Conservation (phyloP, 64 coral and sea anemone genomes). For the Cladopsammia gracilis region DNA sequence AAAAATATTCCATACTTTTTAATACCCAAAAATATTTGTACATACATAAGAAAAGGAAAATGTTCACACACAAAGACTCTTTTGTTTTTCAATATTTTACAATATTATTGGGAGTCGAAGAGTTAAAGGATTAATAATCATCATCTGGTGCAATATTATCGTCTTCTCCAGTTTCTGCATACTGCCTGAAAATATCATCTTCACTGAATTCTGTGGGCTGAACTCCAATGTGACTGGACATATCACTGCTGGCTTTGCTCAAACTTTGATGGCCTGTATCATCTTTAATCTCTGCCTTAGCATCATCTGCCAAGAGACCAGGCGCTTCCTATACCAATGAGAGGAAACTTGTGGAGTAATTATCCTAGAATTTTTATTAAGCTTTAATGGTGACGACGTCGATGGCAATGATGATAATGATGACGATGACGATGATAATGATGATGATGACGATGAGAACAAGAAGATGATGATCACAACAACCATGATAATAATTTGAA, state of each 20-base stretch:
- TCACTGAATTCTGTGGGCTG: not conserved
- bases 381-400: too few relatives aligned
- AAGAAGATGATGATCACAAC: too few relatives aligned
- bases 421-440: not conserved
- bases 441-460: not conserved
- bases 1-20: too few relatives aligned
- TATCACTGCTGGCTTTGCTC: not conserved
- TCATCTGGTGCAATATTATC: not conserved
- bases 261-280: not conserved
- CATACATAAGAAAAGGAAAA: too few relatives aligned
- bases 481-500: too few relatives aligned
- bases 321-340: not conserved
- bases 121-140: conserved; percentile 16
- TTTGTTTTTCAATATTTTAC: too few relatives aligned
- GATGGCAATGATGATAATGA: not conserved
- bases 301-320: not conserved
- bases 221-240: not conserved
- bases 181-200: not conserved
- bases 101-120: too few relatives aligned
- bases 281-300: not conserved
- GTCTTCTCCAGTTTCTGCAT: conserved; percentile 59
- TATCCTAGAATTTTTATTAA: not conserved
- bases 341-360: not conserved
- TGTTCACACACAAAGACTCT: too few relatives aligned
- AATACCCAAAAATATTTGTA: too few relatives aligned